Evolutionary conservation across 2,113 vertebrate species (phyloP).

Genomic region (Solenodon paradoxus): DNA sequence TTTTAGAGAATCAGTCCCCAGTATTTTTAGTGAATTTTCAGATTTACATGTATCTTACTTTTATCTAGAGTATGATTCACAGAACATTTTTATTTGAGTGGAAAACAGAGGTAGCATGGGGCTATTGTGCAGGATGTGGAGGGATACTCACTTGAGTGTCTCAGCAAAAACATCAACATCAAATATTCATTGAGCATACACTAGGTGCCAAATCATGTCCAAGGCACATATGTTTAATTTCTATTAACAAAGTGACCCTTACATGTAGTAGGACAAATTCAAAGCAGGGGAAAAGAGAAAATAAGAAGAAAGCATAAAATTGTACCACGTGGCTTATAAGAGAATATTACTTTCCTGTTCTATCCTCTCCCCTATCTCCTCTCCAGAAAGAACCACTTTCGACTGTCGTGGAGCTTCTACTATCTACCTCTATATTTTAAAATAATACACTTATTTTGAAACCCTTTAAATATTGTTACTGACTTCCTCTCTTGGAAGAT

Average conservation of each 20-base stretch:
- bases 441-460: no score
- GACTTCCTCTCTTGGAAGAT: not conserved
- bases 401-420: not conserved
- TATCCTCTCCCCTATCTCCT: not conserved
- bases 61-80: not conserved
- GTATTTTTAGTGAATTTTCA: not conserved
- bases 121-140: not conserved
- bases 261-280: not conserved
- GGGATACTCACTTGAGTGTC: not conserved
- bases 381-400: not conserved
- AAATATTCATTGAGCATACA: not conserved
- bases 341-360: not conserved
- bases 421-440: not conserved
- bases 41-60: not conserved
- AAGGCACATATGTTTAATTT: slow-evolving; percentile 9
- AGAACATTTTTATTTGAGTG: not conserved
- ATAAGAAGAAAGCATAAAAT: not conserved
- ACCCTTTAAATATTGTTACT: not conserved
- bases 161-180: not conserved
- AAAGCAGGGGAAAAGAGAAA: not conserved
- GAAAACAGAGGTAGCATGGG: not conserved
- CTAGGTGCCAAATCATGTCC: not conserved
- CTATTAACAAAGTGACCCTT: not conserved
- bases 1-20: not conserved
- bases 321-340: not conserved